Conservation (phyloP, 2,113 vertebrate genomes). For the Crotalus horridus region DNA sequence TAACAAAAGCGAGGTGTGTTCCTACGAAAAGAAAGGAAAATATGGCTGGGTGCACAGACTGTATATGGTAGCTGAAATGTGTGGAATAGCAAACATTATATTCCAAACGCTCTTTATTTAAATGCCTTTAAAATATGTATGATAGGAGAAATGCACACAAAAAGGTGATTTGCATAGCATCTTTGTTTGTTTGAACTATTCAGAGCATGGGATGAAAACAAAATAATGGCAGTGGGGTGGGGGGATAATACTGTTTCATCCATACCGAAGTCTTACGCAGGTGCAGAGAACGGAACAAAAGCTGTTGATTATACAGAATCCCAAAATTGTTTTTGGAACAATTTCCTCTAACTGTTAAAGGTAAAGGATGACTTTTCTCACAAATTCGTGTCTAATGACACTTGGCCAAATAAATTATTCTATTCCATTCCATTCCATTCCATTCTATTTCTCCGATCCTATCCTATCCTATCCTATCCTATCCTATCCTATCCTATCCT, state of each 20-base stretch:
- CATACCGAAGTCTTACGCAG: neutral
- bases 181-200: neutral
- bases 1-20: neutral
- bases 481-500: too few relatives aligned
- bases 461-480: too few relatives aligned
- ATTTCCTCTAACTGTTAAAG: neutral
- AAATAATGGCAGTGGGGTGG: neutral
- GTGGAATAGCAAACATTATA: neutral
- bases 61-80: neutral
- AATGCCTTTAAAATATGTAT: neutral
- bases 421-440: too few relatives aligned
- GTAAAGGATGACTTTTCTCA: neutral
- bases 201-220: neutral
- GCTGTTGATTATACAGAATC: neutral
- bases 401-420: too few relatives aligned
- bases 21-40: neutral
- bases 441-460: too few relatives aligned
- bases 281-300: neutral
- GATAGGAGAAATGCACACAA: neutral
- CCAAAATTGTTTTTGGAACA: neutral
- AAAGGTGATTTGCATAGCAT: neutral
- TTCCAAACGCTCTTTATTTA: neutral
- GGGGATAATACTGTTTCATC: neutral
- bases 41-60: neutral
- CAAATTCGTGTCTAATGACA: too few relatives aligned